These are phyloP conservation scores for Petroica traversi DNA, from an alignment of 2,113 vertebrate species.

Conservation along the genomic window DNA sequence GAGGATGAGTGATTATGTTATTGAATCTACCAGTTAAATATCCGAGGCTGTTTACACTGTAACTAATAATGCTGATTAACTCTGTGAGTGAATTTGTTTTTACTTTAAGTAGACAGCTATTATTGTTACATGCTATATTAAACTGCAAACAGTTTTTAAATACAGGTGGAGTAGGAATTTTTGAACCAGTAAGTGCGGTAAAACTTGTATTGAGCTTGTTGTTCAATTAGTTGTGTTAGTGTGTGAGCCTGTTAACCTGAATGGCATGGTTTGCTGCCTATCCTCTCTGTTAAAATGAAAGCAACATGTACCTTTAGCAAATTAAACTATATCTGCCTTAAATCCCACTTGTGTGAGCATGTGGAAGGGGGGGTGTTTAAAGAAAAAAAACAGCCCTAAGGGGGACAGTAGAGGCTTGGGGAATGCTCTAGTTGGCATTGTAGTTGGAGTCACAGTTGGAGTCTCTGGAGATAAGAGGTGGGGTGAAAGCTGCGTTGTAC, in stretches of 20 bases:
- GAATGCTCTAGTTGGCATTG: fast-evolving
- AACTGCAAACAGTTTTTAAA: background rate
- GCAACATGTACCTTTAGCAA: background rate
- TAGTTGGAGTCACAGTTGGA: background rate
- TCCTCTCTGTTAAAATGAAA: background rate
- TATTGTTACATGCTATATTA: background rate
- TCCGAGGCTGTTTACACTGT: background rate
- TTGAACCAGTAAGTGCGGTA: background rate
- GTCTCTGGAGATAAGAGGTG: background rate
- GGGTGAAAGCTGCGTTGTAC: background rate
- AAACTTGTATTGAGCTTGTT: background rate
- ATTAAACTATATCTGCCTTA: background rate
- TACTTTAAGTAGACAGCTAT: background rate
- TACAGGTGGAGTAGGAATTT: background rate
- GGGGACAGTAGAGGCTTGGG: fast-evolving
- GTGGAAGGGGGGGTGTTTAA: fast-evolving
- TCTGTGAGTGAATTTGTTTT: background rate
- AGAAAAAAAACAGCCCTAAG: background rate
- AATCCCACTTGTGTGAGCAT: background rate
- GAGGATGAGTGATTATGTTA: background rate
- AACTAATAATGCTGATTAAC: background rate
- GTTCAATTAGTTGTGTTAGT: background rate
- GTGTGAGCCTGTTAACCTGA: background rate
- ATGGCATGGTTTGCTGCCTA: background rate
- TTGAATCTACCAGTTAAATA: background rate